These are phyloP conservation scores for Sceloporus undulatus DNA, from an alignment of 2,113 vertebrate genomes.

Conservation along the genomic window DNA sequence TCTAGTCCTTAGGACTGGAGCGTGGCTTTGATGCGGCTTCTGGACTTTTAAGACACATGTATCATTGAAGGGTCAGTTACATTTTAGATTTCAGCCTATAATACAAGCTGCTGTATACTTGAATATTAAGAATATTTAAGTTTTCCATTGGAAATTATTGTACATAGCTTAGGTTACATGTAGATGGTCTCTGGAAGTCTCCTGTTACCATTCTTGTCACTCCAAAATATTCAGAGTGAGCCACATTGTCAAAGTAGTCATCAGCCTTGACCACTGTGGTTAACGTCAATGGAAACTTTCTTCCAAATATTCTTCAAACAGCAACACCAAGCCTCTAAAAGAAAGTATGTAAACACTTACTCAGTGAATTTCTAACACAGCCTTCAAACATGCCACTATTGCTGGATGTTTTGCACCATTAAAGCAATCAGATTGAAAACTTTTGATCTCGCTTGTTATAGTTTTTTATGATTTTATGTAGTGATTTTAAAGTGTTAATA, in stretches of 20 bases:
- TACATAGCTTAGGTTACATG: not conserved
- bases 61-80: no score
- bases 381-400: constrained; percentile 8
- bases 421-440: not conserved
- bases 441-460: no score
- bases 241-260: not conserved
- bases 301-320: not conserved
- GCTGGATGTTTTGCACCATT: not conserved
- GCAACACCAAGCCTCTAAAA: not conserved
- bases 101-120: not conserved
- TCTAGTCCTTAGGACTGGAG: no score
- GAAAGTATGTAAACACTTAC: constrained; percentile 20
- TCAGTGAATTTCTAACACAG: not conserved
- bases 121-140: not conserved
- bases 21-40: no score
- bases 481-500: no score
- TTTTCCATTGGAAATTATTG: not conserved
- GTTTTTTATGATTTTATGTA: no score
- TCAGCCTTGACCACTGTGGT: not conserved
- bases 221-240: not conserved
- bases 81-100: not conserved
- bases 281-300: constrained; percentile 13
- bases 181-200: not conserved
- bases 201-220: not conserved
- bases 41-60: no score